A percentile compares a stretch with the other conserved stretches of the same genome.
phyloP scores from a whole-genome alignment of 1,140 invertebrate genomes.

The Caenorhabditis remanei region DNA sequence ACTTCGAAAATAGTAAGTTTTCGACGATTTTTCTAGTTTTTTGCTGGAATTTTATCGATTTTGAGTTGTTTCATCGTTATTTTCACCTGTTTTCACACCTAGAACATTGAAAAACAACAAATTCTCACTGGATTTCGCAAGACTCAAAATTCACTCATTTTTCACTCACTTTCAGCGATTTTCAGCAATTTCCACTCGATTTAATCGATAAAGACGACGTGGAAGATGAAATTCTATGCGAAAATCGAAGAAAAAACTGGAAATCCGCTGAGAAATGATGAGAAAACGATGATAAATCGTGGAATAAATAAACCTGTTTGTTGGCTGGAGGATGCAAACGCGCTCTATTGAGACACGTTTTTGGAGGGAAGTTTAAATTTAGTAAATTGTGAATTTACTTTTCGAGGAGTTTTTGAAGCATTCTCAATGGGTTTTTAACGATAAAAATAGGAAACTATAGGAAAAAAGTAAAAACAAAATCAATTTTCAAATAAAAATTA shows the following conservation, averaged over 20 bases:
- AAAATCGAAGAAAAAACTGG: background rate
- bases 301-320: background rate
- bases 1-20: too few relatives aligned
- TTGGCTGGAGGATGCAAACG: background rate
- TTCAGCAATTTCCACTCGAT: background rate
- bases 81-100: too few relatives aligned
- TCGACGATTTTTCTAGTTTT: too few relatives aligned
- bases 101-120: too few relatives aligned
- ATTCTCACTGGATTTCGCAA: too few relatives aligned
- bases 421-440: too few relatives aligned
- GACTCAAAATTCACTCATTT: background rate
- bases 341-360: background rate
- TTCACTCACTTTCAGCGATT: background rate
- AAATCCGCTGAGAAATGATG: background rate
- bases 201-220: background rate
- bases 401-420: too few relatives aligned
- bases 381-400: background rate
- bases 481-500: too few relatives aligned
- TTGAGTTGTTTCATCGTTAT: background rate
- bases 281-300: background rate
- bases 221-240: background rate
- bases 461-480: too few relatives aligned
- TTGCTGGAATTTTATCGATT: too few relatives aligned
- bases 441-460: too few relatives aligned
- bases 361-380: background rate